Evolutionary conservation across 2,888 invertebrate species (phyloP).

Genomic region (Oscheius sp.): DNA sequence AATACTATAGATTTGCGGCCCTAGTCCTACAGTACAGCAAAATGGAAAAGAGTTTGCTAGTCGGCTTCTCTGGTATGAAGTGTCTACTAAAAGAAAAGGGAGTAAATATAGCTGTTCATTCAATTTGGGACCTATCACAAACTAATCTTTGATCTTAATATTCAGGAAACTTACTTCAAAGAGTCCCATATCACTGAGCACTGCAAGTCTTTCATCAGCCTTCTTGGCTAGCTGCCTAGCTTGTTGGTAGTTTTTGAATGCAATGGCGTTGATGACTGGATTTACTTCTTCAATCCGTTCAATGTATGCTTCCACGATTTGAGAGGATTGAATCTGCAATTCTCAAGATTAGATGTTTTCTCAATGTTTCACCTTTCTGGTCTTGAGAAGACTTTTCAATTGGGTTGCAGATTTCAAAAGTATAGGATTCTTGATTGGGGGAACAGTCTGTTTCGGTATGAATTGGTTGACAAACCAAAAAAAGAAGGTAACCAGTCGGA

Average conservation of each 20-base stretch:
- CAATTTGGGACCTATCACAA: no score
- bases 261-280: slow-evolving; percentile 11
- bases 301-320: slow-evolving; percentile 26
- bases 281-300: slow-evolving; percentile 22
- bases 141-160: neutral
- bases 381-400: slow-evolving; percentile 1
- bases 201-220: neutral
- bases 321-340: slow-evolving; percentile 12
- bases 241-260: slow-evolving; percentile 7
- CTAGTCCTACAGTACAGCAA: no score
- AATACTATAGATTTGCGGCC: no score
- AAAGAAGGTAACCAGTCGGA: neutral
- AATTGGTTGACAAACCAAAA: slow-evolving; percentile 23
- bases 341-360: neutral
- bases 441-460: neutral
- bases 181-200: neutral
- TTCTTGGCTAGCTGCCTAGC: neutral
- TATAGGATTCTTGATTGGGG: neutral
- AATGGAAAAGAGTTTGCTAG: no score
- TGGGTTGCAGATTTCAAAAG: slow-evolving; percentile 15
- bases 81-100: no score
- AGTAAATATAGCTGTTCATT: no score
- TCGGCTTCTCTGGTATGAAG: no score
- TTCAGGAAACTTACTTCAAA: neutral
- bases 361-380: neutral